phyloP scores from a whole-genome alignment of 2,113 vertebrate genomes.

The Larimichthys polyactis region DNA sequence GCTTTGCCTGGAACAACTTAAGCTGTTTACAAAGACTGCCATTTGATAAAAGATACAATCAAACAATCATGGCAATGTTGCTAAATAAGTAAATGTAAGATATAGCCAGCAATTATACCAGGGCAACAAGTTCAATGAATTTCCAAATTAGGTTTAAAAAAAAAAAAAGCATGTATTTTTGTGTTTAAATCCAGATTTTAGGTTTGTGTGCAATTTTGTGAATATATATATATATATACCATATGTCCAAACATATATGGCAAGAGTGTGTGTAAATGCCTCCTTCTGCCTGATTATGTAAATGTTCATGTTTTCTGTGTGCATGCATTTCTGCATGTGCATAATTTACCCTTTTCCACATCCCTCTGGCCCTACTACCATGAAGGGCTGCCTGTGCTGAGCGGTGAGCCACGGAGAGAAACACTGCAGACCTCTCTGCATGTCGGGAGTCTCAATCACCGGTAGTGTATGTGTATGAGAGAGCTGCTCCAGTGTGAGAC shows the following conservation, averaged over 20 bases:
- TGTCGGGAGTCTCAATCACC: slow-evolving; percentile 93
- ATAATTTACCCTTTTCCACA: slow-evolving; percentile 95
- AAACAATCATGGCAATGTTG: neutral
- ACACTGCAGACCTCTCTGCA: slow-evolving; percentile 91
- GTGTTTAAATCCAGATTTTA: neutral
- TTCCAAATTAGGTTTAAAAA: neutral
- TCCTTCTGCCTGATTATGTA: neutral
- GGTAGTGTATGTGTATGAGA: slow-evolving; percentile 87
- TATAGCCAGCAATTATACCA: neutral
- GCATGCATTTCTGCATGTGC: neutral
- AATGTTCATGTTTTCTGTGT: neutral
- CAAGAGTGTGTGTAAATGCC: neutral
- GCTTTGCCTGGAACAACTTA: neutral
- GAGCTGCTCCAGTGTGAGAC: slow-evolving; percentile 89
- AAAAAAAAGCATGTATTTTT: neutral
- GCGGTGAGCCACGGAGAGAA: slow-evolving; percentile 92
- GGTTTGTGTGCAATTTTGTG: neutral
- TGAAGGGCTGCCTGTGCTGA: slow-evolving; percentile 92
- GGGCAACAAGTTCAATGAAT: neutral
- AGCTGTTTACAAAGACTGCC: neutral
- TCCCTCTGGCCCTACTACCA: slow-evolving; percentile 96
- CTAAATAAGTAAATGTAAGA: neutral
- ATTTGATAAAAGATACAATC: neutral
- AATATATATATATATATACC: neutral
- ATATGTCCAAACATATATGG: neutral